A percentile compares a stretch with the other conserved stretches of the same genome.
These are phyloP conservation scores for Zygogramma bicolorata DNA, from an alignment of 2,888 invertebrate species.

Conservation along the genomic window DNA sequence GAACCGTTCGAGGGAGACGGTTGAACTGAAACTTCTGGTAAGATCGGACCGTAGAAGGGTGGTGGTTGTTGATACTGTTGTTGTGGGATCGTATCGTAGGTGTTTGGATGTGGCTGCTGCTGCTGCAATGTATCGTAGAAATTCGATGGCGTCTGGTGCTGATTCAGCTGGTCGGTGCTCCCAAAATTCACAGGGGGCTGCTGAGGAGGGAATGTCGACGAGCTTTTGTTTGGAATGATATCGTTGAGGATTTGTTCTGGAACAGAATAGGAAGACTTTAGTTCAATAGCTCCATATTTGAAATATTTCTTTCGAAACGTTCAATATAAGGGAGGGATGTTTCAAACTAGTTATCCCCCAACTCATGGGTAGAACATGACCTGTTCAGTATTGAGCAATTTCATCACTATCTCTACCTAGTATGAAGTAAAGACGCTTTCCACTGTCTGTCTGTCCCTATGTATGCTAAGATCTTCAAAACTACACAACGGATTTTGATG, in stretches of 20 bases:
- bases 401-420: no score
- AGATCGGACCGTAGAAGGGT: background rate
- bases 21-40: slow-evolving; percentile 1
- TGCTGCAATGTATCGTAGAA: slow-evolving; percentile 1
- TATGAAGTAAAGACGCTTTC: no score
- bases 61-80: slow-evolving; percentile 9
- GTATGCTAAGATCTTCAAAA: no score
- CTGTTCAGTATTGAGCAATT: no score
- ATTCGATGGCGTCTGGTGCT: slow-evolving; percentile 6
- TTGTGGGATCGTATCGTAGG: background rate
- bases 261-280: slow-evolving; percentile 15
- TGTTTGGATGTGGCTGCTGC: background rate
- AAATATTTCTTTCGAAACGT: no score
- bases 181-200: background rate
- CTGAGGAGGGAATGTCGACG: background rate
- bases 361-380: no score
- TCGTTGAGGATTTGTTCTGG: slow-evolving; percentile 42
- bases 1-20: background rate
- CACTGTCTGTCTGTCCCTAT: no score
- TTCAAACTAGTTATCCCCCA: no score
- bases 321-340: no score
- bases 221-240: slow-evolving; percentile 21
- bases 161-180: background rate
- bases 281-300: background rate
- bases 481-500: no score